A percentile compares a stretch with the other conserved stretches of the same genome.
Conservation (phyloP, 1,140 invertebrate genomes). For the Euwallacea similis region DNA sequence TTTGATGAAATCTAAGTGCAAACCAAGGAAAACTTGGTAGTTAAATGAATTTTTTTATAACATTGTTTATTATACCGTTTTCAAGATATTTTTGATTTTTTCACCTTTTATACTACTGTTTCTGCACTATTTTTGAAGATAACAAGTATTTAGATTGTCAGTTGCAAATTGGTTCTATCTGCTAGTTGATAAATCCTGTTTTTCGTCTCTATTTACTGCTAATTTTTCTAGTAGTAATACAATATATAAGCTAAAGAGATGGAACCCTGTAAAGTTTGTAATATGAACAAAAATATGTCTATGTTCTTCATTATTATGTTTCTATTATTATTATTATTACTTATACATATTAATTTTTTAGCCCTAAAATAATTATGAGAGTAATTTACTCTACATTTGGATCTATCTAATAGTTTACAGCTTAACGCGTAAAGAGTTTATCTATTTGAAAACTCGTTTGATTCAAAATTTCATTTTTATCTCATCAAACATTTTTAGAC, state of each 20-base stretch:
- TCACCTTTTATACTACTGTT: too few relatives aligned
- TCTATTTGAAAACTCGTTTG: too few relatives aligned
- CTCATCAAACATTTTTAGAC: too few relatives aligned
- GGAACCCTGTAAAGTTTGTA: constrained; percentile 24
- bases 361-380: constrained; percentile 39
- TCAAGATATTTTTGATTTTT: too few relatives aligned
- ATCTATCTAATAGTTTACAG: constrained; percentile 51
- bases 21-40: too few relatives aligned
- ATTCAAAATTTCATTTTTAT: too few relatives aligned
- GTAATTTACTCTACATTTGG: constrained; percentile 51
- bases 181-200: constrained; percentile 15
- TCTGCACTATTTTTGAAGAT: too few relatives aligned
- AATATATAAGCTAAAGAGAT: constrained; percentile 4
- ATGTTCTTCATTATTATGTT: too few relatives aligned
- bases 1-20: too few relatives aligned
- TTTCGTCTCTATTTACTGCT: constrained; percentile 7
- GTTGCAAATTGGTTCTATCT: constrained; percentile 11
- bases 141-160: constrained; percentile 8
- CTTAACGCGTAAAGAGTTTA: neutral
- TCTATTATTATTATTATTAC: neutral
- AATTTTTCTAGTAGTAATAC: neutral
- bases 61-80: too few relatives aligned
- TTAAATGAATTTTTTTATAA: too few relatives aligned
- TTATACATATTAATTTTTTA: constrained; percentile 4
- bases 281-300: too few relatives aligned